These are phyloP conservation scores for Helleia helle DNA, from an alignment of 2,888 invertebrate species.

Conservation along the genomic window DNA sequence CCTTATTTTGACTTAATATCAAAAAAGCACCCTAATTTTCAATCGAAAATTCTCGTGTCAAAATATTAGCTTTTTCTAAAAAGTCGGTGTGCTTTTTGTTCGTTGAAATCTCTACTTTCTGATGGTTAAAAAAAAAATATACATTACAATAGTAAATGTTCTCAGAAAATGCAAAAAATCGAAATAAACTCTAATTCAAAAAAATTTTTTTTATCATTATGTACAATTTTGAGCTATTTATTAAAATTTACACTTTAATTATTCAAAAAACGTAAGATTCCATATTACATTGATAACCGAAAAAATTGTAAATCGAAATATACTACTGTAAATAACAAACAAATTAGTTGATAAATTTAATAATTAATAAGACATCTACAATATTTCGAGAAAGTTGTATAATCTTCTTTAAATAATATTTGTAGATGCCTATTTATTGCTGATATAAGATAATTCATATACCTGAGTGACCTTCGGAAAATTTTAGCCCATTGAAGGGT, in stretches of 20 bases:
- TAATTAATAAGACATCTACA: slow-evolving; percentile 19
- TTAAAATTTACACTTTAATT: slow-evolving; percentile 17
- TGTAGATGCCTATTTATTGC: slow-evolving; percentile 16
- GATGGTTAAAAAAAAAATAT: not conserved
- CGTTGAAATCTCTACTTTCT: too few relatives aligned
- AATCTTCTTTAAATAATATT: slow-evolving; percentile 18
- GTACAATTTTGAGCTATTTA: slow-evolving; percentile 15
- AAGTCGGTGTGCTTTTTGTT: too few relatives aligned
- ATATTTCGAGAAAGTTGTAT: slow-evolving; percentile 18
- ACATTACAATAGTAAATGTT: slow-evolving; percentile 4
- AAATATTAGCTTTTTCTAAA: too few relatives aligned
- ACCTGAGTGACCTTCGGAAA: too few relatives aligned
- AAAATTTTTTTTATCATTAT: slow-evolving; percentile 17
- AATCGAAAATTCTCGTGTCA: not conserved
- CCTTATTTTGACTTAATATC: slow-evolving; percentile 2
- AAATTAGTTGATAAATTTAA: slow-evolving; percentile 11
- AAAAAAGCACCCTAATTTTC: not conserved
- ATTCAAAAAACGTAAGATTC: slow-evolving; percentile 17
- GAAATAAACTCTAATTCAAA: slow-evolving; percentile 8
- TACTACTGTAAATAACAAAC: slow-evolving; percentile 16
- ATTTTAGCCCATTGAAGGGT: too few relatives aligned
- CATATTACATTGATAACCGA: slow-evolving; percentile 9
- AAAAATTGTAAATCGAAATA: slow-evolving; percentile 16
- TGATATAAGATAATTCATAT: slow-evolving; percentile 14
- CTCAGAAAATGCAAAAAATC: slow-evolving; percentile 8